Conservation (phyloP, 2,888 invertebrate genomes). For the Petrolisthes cinctipes region DNA sequence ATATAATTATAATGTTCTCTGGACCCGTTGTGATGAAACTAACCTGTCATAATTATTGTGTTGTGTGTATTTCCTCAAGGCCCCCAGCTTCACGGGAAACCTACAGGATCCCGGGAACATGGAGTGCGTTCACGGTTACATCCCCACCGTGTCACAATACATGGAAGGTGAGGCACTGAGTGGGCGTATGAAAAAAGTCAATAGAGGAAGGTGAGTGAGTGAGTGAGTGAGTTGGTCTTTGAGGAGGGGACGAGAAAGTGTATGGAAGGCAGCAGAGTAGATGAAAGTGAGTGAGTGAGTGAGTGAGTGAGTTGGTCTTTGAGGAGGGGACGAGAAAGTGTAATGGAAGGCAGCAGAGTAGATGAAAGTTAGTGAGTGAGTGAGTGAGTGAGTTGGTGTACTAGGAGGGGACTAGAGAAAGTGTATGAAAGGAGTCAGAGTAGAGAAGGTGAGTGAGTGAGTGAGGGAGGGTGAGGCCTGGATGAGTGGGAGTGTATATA, state of each 20-base stretch:
- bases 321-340: neutral
- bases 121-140: too few relatives aligned
- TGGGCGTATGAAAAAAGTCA: neutral
- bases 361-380: neutral
- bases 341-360: neutral
- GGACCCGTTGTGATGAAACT: too few relatives aligned
- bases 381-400: too few relatives aligned
- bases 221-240: slow-evolving; percentile 2
- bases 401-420: neutral
- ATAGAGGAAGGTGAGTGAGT: slow-evolving; percentile 15
- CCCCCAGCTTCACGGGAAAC: too few relatives aligned
- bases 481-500: too few relatives aligned
- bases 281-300: slow-evolving; percentile 13
- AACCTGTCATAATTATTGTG: too few relatives aligned
- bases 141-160: too few relatives aligned
- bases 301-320: neutral
- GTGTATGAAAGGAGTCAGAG: neutral
- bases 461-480: too few relatives aligned
- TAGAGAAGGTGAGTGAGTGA: neutral
- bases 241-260: neutral
- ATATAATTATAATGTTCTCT: too few relatives aligned
- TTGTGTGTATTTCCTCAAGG: too few relatives aligned
- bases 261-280: neutral
- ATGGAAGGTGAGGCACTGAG: neutral
- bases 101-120: too few relatives aligned